Evolutionary conservation across 2,888 invertebrate species (phyloP), one percentile per base, ranked within the genome.

Genomic region (Drosophila paucipuncta): DNA sequence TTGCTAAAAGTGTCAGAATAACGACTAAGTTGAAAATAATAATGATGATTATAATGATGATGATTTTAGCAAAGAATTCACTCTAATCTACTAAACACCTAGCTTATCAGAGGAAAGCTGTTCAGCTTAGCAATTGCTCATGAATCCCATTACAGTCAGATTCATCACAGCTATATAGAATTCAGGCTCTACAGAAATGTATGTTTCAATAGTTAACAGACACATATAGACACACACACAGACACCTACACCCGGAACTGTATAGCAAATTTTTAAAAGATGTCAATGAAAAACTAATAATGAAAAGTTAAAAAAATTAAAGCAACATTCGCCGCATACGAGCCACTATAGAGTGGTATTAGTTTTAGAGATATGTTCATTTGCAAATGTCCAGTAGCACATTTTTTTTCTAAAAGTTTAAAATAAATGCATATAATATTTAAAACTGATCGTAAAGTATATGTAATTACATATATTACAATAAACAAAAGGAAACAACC

Each of bases 321-420:
- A 43, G 52, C 16, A n/a, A 68, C 33, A 58, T 53, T 58, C n/a
- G 61, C 35, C 68, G 50, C 65, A 58, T 65, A 74, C 55, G 49
- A 35, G 62, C 64, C 68, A 50, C 72, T 43, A 39, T 39, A 35
- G 47, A 11, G 60, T 65, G 72, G 78, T 30, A 72, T 68, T 79
- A 80, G 78, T 67, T 55, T 68, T 71, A 72, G 69, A 59, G 49
- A 60, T 77, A 70, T 59, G 67, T 62, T 80, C 33, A 68, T 68
- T 69, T 77, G 59, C 73, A 60, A 77, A 66, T 74, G 72, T 79
- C 70, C 69, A 73, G 80, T 80, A 77, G 71, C 73, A 66, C 72
- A 57, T 68, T 73, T 76, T 76, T 80, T 72, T 59, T 73, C 53
- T 50, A 50, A 63, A 66, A 58, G 25, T 64, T 73, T 49, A 63